Percentiles rank a stretch among this genome's conserved stretches.
Conservation (phyloP, 2,113 vertebrate species). For the human region DNA sequence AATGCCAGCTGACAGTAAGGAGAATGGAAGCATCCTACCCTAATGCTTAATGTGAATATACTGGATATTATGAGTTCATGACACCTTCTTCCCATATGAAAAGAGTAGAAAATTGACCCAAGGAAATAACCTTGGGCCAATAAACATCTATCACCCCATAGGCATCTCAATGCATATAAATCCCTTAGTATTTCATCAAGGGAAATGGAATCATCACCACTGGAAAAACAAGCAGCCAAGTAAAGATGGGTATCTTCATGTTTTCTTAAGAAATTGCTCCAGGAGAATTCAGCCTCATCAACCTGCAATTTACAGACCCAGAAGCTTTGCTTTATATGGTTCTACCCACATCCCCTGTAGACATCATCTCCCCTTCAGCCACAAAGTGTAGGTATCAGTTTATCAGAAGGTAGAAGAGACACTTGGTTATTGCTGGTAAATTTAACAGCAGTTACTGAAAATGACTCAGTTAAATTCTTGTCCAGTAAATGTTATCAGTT, state of each 20-base stretch:
- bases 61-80: not conserved
- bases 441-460: not conserved
- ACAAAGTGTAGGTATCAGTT: not conserved
- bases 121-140: not conserved
- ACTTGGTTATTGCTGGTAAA: not conserved
- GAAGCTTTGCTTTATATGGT: not conserved
- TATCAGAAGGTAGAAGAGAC: not conserved
- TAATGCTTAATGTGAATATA: not conserved
- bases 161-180: not conserved
- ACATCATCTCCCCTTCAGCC: not conserved
- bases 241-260: not conserved
- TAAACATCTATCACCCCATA: not conserved
- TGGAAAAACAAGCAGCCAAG: not conserved
- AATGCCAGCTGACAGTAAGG: constrained; percentile 51
- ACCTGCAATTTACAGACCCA: not conserved
- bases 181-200: not conserved
- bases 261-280: constrained; percentile 31
- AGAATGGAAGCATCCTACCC: not conserved
- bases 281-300: not conserved
- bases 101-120: not conserved
- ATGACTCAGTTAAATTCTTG: not conserved
- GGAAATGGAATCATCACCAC: not conserved
- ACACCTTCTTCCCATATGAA: not conserved
- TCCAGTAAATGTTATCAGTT: not conserved
- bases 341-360: not conserved